A percentile compares a stretch with the other conserved stretches of the same genome.
These are phyloP conservation scores for Myotis davidii DNA, from an alignment of 2,113 vertebrate species.

Conservation along the genomic window DNA sequence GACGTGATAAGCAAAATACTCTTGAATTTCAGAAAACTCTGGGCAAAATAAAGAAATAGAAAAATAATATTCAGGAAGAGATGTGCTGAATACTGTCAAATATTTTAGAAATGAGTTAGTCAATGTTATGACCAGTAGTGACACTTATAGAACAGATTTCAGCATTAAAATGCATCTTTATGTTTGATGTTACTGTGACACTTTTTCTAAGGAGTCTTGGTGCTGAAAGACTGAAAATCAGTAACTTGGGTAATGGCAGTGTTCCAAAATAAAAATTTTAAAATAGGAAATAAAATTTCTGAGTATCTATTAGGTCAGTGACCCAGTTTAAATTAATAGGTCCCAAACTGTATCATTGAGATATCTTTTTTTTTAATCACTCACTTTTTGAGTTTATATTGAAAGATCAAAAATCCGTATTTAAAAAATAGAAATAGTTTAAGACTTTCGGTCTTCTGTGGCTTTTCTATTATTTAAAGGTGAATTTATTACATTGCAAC, in stretches of 20 bases:
- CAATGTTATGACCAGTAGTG: not conserved
- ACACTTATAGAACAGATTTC: not conserved
- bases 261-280: not conserved
- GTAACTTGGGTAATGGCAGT: not conserved
- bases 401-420: not conserved
- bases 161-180: conserved; percentile 27
- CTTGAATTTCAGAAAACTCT: not conserved
- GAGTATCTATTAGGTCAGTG: not conserved
- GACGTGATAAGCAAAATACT: not conserved
- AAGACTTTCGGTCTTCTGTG: not conserved
- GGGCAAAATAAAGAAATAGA: not conserved
- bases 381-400: not conserved
- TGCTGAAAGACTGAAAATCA: not conserved
- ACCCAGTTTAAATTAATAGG: not conserved
- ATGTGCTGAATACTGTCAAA: not conserved
- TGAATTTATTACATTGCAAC: not conserved
- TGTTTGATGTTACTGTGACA: conserved; percentile 5
- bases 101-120: conserved; percentile 33
- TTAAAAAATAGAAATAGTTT: not conserved
- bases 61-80: not conserved
- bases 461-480: not conserved
- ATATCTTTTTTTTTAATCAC: not conserved
- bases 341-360: not conserved
- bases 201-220: not conserved
- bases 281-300: not conserved